phyloP scores from a whole-genome alignment of 2,113 vertebrate genomes.

The Cochlearius cochlearius region DNA sequence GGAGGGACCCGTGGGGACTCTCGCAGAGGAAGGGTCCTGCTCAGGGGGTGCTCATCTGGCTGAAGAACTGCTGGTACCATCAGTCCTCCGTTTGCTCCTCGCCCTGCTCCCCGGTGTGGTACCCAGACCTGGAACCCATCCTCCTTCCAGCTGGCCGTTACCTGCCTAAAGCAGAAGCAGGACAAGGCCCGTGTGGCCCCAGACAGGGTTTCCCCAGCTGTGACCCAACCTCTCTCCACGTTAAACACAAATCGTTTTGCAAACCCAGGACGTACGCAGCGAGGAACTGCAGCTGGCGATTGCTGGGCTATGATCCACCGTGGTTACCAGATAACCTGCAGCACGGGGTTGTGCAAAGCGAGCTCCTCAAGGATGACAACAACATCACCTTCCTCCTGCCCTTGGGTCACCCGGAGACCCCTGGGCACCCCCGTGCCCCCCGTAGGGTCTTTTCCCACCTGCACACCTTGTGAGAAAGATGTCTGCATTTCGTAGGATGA shows the following conservation, averaged over 20 bases:
- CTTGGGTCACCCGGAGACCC: not conserved
- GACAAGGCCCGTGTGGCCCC: not conserved
- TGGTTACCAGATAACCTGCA: not conserved
- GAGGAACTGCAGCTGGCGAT: not conserved
- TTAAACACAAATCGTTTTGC: not conserved
- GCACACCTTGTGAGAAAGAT: not conserved
- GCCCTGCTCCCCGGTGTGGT: not conserved
- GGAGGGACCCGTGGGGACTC: not conserved
- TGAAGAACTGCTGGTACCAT: not conserved
- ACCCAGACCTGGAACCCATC: not conserved
- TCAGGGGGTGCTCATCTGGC: not conserved
- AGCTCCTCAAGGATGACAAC: not conserved
- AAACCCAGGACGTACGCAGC: not conserved
- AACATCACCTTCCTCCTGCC: not conserved
- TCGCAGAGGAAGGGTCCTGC: not conserved
- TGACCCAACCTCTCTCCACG: not conserved
- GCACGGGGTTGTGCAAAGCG: not conserved
- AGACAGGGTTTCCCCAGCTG: not conserved
- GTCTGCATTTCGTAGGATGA: not conserved
- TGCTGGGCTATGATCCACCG: not conserved
- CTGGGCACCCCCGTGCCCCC: not conserved
- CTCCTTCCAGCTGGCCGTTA: not conserved
- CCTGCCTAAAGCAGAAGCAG: not conserved
- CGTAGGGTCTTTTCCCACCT: not conserved
- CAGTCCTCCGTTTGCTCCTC: not conserved